Base-by-base conservation (phyloP, 1,140 invertebrate species). In the Metaphire vulgaris region DNA sequence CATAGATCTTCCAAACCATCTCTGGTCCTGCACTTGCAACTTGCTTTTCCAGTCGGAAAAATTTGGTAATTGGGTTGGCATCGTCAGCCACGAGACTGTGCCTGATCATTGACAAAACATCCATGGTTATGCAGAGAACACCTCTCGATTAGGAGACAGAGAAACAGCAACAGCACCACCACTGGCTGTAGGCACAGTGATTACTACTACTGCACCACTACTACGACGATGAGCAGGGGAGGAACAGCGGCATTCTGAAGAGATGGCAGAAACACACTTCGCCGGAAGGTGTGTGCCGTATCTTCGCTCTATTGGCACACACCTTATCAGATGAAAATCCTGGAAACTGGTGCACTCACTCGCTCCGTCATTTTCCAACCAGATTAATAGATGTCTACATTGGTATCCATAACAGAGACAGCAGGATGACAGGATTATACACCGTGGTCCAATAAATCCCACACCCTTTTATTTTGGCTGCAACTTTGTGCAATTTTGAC, bases 1-100 rank as follows among this genome's bases (percentile, higher is more conserved):
- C 94, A 82, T 95, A 92, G 75, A 97, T 93, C 81, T 91, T 92
- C 96, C 96, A 98, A 6, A 94, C 90, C 76, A 94, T 89, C 82
- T 96, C 94, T 0, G 94, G 94, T 0, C 96, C 96, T 28, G 93
- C 94, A 72, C 91, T 94, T 29, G 92, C 93, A 73, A 64, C 89
- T 82, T 93, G 92, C 81, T 92, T 92, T 28, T 93, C 92, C 74
- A 96, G 41, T 56, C 41, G 41, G 86, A 93, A 97, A 85, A 92
- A 91, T 80, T 94, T 91, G 79, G 90, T 89, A 79, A 97, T 94
- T 1, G 95, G 93, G 87, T 96, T 96, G 78, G 89, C 90, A 80
- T 94, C 92, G 69, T 87, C 83, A 0, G 84, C 80, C 15, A 81
- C 80, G 30, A 86, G 83, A 30, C 82, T 81, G 69, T 84, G 82